A percentile compares a stretch with the other conserved stretches of the same genome.
phyloP scores from a whole-genome alignment of 2,113 vertebrate genomes.

The Ceratotherium simum region DNA sequence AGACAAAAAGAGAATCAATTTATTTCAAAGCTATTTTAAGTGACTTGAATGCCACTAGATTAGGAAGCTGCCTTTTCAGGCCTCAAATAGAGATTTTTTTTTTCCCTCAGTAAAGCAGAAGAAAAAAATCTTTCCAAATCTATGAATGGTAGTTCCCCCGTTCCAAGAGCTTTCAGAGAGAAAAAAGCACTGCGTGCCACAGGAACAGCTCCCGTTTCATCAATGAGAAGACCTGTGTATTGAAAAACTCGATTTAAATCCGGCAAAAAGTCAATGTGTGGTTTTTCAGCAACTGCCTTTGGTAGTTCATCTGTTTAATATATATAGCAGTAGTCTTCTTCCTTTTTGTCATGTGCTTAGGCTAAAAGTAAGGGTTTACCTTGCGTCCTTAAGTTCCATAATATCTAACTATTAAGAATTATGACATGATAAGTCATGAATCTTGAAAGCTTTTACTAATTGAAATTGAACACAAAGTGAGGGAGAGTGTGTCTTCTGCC shows the following conservation, averaged over 20 bases:
- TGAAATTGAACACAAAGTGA: neutral
- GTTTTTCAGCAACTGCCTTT: neutral
- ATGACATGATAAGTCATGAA: neutral
- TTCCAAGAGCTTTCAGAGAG: neutral
- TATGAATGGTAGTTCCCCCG: neutral
- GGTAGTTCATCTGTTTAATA: neutral
- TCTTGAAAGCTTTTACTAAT: slow-evolving; percentile 52
- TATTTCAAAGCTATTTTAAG: slow-evolving; percentile 72
- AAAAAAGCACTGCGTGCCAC: neutral
- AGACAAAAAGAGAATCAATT: slow-evolving; percentile 47
- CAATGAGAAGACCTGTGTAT: slow-evolving; percentile 20
- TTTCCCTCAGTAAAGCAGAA: slow-evolving; percentile 62
- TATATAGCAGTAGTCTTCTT: neutral
- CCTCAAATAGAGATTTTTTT: slow-evolving; percentile 38
- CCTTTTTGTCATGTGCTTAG: neutral
- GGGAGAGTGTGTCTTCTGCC: neutral
- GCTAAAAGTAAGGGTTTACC: neutral
- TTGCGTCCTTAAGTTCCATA: neutral
- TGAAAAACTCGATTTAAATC: slow-evolving; percentile 70
- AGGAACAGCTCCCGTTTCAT: slow-evolving; percentile 51
- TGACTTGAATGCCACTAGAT: neutral
- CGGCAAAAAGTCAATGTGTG: slow-evolving; percentile 1
- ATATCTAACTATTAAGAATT: slow-evolving; percentile 45
- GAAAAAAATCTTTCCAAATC: slow-evolving; percentile 55
- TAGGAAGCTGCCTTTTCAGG: slow-evolving; percentile 51